Conservation (phyloP, 2,888 invertebrate genomes). For the Oxyscelio sp. region DNA sequence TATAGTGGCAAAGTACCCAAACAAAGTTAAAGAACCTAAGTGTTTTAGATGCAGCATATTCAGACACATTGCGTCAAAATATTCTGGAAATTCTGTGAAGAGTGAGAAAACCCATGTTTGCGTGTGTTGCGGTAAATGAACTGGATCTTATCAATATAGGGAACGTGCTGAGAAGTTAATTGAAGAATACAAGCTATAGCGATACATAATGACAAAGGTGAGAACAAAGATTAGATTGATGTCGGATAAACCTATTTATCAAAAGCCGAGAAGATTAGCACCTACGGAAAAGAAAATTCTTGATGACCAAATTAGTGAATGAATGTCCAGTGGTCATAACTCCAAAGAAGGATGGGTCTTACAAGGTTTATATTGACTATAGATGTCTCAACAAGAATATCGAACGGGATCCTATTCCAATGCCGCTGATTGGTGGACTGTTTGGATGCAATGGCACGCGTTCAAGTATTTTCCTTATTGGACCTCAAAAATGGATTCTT, state of each 20-base stretch:
- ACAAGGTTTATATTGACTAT: slow-evolving; percentile 3
- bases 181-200: slow-evolving; percentile 26
- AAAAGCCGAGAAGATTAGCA: slow-evolving; percentile 51
- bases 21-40: slow-evolving; percentile 67
- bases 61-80: slow-evolving; percentile 51
- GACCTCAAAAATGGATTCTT: too few species aligned
- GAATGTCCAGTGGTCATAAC: slow-evolving; percentile 77
- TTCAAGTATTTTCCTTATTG: too few species aligned
- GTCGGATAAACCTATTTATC: slow-evolving; percentile 78
- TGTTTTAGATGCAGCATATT: slow-evolving; percentile 72
- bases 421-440: background rate
- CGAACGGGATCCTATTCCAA: background rate
- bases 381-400: background rate
- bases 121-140: background rate
- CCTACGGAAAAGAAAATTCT: slow-evolving; percentile 75
- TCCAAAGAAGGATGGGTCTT: background rate
- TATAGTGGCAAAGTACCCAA: slow-evolving; percentile 19
- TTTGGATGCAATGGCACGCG: background rate
- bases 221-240: slow-evolving; percentile 78
- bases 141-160: slow-evolving; percentile 26
- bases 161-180: background rate
- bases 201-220: slow-evolving; percentile 37
- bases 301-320: slow-evolving; percentile 79
- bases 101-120: background rate
- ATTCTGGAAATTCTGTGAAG: background rate